A percentile compares a stretch with the other conserved stretches of the same genome.
Evolutionary conservation across 35 echinoderm and acorn worm genomes (phyloP).

Genomic region (Stichopus chloronotus): DNA sequence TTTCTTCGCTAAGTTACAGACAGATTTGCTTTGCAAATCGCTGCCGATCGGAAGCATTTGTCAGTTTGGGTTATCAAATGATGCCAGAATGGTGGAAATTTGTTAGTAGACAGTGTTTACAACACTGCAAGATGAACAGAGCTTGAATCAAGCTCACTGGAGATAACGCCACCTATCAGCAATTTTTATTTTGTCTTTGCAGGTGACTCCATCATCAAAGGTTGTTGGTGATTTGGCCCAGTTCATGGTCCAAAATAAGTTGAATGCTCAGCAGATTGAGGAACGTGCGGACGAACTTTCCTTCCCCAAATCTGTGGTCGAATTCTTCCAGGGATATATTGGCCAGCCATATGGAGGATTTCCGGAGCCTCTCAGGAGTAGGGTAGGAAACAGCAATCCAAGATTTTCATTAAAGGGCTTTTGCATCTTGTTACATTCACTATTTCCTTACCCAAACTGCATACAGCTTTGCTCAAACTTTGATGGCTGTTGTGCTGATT

Average conservation of each 20-base stretch:
- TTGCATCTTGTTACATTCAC: neutral
- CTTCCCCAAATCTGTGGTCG: constrained; percentile 95
- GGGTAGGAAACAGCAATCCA: constrained; percentile 49
- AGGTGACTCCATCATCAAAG: constrained; percentile 99
- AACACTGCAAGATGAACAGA: too few relatives aligned
- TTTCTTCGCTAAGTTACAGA: too few relatives aligned
- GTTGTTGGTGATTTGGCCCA: constrained; percentile 98
- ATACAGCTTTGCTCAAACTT: neutral
- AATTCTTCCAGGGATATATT: constrained; percentile 93
- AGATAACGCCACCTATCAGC: too few relatives aligned
- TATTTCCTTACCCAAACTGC: neutral
- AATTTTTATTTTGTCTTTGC: neutral
- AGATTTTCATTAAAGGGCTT: too few relatives aligned
- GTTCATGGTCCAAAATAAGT: constrained; percentile 99
- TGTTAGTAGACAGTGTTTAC: too few relatives aligned
- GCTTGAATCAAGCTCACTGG: too few relatives aligned
- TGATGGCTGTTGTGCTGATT: neutral
- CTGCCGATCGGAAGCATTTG: too few relatives aligned
- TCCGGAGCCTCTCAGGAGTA: constrained; percentile 91
- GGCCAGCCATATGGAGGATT: constrained; percentile 98
- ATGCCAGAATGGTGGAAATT: too few relatives aligned
- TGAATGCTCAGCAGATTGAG: constrained; percentile 71
- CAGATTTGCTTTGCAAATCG: too few relatives aligned
- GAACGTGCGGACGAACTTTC: constrained; percentile 96
- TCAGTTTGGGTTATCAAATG: too few relatives aligned